These are phyloP conservation scores for Epsilonema sp. DNA, from an alignment of 2,888 invertebrate genomes.

Conservation along the genomic window DNA sequence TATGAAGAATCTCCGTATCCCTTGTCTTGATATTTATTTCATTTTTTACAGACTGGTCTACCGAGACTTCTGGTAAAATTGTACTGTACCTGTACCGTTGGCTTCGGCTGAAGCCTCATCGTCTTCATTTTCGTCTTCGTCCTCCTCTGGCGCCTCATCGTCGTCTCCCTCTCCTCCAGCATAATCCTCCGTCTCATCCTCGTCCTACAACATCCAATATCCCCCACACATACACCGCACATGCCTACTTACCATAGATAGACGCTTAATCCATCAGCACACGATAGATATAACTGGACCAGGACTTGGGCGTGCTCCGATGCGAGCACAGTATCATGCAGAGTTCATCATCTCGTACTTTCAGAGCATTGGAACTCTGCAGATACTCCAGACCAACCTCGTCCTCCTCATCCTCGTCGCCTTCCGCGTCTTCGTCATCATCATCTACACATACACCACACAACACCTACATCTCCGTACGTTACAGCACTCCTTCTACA, in stretches of 20 bases:
- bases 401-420: conserved; percentile 38
- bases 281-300: no score
- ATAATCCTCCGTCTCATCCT: conserved; percentile 44
- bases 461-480: no score
- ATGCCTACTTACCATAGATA: background rate
- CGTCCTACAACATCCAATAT: conserved; percentile 32
- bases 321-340: no score
- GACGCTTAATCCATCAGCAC: no score
- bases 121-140: conserved; percentile 19
- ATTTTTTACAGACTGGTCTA: no score
- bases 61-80: no score
- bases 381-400: conserved; percentile 48
- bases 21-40: no score
- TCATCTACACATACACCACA: no score
- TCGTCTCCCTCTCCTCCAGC: conserved; percentile 39
- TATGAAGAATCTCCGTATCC: no score
- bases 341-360: conserved; percentile 39
- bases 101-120: no score
- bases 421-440: conserved; percentile 32
- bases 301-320: no score
- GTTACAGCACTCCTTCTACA: conserved; percentile 1
- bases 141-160: conserved; percentile 13
- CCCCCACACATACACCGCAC: background rate
- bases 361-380: conserved; percentile 44
- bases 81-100: no score